Evolutionary conservation across 92 coral and sea anemone species (phyloP).

Genomic region (Heliopora coerulea): DNA sequence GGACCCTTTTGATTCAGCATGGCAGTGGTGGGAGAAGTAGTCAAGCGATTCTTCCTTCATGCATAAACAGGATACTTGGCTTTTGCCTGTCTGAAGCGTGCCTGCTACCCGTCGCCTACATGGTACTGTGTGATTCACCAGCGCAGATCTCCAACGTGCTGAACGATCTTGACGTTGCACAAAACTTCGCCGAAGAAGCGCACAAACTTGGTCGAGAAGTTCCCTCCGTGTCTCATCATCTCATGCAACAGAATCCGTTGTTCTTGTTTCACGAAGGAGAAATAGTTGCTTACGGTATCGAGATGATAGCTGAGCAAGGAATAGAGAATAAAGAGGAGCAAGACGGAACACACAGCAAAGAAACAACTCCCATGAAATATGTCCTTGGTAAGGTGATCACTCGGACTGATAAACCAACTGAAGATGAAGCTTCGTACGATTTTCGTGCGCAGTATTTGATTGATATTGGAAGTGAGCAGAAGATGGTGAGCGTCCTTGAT

Average conservation of each 20-base stretch:
- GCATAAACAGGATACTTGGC: slow-evolving; percentile 54
- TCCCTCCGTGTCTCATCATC: slow-evolving; percentile 59
- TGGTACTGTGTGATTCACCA: slow-evolving; percentile 44
- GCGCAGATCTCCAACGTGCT: slow-evolving; percentile 49
- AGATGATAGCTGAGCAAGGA: slow-evolving; percentile 14
- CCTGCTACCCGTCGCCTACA: slow-evolving; percentile 44
- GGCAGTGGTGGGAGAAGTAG: slow-evolving; percentile 48
- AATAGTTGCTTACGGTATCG: slow-evolving; percentile 70
- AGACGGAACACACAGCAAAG: slow-evolving; percentile 52
- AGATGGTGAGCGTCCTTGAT: slow-evolving; percentile 87
- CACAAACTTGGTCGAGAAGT: slow-evolving; percentile 56
- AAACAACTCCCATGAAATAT: slow-evolving; percentile 46
- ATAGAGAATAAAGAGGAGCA: background rate
- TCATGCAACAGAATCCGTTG: slow-evolving; percentile 63
- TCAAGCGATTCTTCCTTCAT: slow-evolving; percentile 29
- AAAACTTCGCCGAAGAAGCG: slow-evolving; percentile 29
- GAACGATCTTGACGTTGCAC: slow-evolving; percentile 50
- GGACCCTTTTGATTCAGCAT: slow-evolving; percentile 49
- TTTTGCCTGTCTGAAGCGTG: slow-evolving; percentile 54
- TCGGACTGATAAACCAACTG: slow-evolving; percentile 33
- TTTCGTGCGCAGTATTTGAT: slow-evolving; percentile 82
- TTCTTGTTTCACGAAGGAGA: slow-evolving; percentile 74
- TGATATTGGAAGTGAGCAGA: slow-evolving; percentile 84
- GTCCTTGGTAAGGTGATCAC: slow-evolving; percentile 11
- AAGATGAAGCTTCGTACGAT: slow-evolving; percentile 46